Evolutionary conservation across 2,113 vertebrate genomes (phyloP), one percentile per base, ranked within the genome.

Genomic region (Trichechus manatus): DNA sequence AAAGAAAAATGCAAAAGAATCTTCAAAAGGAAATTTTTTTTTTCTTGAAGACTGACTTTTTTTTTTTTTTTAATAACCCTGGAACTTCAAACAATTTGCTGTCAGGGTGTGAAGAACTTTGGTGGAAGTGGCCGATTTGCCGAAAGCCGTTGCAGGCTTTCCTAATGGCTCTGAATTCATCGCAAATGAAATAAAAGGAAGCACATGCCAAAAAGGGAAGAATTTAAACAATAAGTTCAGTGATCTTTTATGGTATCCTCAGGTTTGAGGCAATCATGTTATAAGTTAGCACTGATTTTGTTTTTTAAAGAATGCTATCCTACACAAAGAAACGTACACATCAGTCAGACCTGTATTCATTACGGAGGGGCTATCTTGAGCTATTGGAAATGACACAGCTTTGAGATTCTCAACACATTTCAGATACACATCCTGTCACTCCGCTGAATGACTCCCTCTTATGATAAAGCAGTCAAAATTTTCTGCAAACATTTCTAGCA

Each of bases 51-150:
- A 91, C 22, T 59, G 31, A 39, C 7, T 97, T 83, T 44, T 90
- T 39, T 39, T 39, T 39, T 39, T 39, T 39, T 10, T 68, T 91
- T 9, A 74, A 63, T 93, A 89, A 91, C 59, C 25, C 95, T 93
- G 44, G 7, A 87, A 64, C 80, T 97, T 97, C 95, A 94, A 92
- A 97, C 20, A 88, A 56, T 93, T 81, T 97, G 9, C 75, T 96
- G 36, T 88, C 64, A 95, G 75, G 23, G 56, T 90, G 3, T 56
- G 93, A 39, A 97, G 70, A 89, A 74, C 77, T 91, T 75, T 72
- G 31, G 50, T 66, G 20, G 39, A 95, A 95, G 22, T 8, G 22
- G 39, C 19, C 22, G n/a, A 89, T 93, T 91, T 22, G 0, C 25
- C 94, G 39, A 63, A 89, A 91, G 44, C 6, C 93, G 50, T 47